phyloP scores from a whole-genome alignment of 2,113 vertebrate species.

The Copsychus sechellarum region DNA sequence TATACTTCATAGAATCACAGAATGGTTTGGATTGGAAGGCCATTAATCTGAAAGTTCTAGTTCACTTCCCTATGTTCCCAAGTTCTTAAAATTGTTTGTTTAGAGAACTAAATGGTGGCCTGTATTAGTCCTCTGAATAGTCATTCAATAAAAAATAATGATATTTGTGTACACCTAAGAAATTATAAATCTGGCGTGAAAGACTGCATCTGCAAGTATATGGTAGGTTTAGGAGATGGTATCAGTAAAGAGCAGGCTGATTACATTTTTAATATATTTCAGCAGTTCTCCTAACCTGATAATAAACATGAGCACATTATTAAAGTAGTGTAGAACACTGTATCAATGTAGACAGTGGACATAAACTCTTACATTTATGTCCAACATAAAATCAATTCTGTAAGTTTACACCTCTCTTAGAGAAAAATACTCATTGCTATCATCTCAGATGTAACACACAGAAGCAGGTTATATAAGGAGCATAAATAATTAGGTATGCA shows the following conservation, averaged over 20 bases:
- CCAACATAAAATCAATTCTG: not conserved
- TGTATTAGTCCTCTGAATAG: not conserved
- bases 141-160: not conserved
- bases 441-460: not conserved
- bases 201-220: not conserved
- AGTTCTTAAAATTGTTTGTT: not conserved
- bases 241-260: not conserved
- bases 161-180: not conserved
- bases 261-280: not conserved
- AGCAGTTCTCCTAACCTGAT: not conserved
- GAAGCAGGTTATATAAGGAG: not conserved
- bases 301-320: not conserved
- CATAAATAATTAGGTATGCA: not conserved
- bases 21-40: not conserved
- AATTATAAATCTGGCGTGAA: not conserved
- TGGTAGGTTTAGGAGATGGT: not conserved
- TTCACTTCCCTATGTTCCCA: not conserved
- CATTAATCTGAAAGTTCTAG: not conserved
- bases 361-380: not conserved
- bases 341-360: not conserved
- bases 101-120: not conserved
- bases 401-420: not conserved
- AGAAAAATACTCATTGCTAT: not conserved
- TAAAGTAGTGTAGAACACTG: not conserved
- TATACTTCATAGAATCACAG: not conserved